These are phyloP conservation scores for Chironomus tentans DNA, from an alignment of 2,888 invertebrate species.

Conservation along the genomic window DNA sequence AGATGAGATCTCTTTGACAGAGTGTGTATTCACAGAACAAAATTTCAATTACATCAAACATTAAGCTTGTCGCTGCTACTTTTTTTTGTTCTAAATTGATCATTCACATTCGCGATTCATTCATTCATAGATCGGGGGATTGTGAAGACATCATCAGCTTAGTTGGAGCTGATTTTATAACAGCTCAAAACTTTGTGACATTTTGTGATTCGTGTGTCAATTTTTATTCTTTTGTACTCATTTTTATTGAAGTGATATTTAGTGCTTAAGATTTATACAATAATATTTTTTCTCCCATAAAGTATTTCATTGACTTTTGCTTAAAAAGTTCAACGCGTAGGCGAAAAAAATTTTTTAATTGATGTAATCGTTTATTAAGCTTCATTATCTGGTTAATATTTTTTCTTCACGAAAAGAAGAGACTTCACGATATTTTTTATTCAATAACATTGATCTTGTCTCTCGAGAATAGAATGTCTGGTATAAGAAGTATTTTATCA, in stretches of 20 bases:
- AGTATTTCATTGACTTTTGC: not conserved
- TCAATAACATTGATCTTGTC: not conserved
- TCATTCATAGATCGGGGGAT: slow-evolving; percentile 1
- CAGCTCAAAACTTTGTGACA: not conserved
- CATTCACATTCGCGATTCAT: slow-evolving; percentile 15
- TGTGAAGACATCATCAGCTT: not conserved
- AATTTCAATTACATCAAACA: slow-evolving; percentile 13
- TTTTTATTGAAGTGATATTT: not conserved
- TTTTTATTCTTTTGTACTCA: not conserved
- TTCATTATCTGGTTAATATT: no score
- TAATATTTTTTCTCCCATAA: not conserved
- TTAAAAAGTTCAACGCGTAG: not conserved
- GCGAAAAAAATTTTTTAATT: not conserved
- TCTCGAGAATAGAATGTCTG: slow-evolving; percentile 11
- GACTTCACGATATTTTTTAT: not conserved
- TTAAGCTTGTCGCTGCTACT: not conserved
- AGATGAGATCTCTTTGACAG: not conserved
- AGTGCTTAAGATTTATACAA: not conserved
- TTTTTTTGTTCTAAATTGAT: slow-evolving; percentile 24
- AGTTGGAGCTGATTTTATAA: not conserved
- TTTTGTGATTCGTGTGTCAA: not conserved
- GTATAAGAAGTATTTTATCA: not conserved
- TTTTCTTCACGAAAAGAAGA: not conserved
- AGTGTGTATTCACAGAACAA: slow-evolving; percentile 13
- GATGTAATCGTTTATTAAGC: not conserved